These are phyloP conservation scores for Biston betularia DNA, from an alignment of 2,888 invertebrate genomes.

Conservation along the genomic window DNA sequence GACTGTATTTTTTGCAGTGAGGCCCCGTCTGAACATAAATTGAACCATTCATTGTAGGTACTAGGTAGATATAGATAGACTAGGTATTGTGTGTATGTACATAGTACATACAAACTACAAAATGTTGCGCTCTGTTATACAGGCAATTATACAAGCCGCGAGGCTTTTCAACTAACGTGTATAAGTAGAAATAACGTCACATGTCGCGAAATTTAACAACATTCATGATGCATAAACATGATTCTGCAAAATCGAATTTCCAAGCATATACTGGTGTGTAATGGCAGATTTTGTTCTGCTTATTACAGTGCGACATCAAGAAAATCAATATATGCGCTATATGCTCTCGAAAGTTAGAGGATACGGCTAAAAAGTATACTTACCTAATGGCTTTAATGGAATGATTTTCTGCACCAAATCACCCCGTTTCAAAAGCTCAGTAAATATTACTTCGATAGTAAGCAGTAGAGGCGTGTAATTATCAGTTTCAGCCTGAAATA, in stretches of 20 bases:
- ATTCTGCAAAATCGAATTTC: constrained; percentile 15
- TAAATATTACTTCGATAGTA: constrained; percentile 90
- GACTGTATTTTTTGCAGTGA: constrained; percentile 16
- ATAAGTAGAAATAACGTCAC: constrained; percentile 60
- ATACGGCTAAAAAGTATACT: constrained; percentile 47
- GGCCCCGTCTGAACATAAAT: constrained; percentile 10
- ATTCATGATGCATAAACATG: constrained; percentile 17
- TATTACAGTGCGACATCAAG: constrained; percentile 32
- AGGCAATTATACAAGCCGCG: constrained; percentile 52
- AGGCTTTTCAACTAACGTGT: constrained; percentile 43
- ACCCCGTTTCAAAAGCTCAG: constrained; percentile 88
- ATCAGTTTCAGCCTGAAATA: constrained; percentile 77
- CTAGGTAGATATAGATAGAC: constrained; percentile 8
- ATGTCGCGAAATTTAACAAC: constrained; percentile 53
- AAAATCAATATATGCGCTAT: constrained; percentile 64
- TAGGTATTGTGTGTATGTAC: neutral
- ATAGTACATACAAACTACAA: constrained; percentile 9
- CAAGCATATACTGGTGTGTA: neutral
- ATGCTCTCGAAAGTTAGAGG: constrained; percentile 44
- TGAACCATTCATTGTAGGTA: neutral
- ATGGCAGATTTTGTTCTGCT: neutral
- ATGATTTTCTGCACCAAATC: constrained; percentile 88
- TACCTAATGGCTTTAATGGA: constrained; percentile 86
- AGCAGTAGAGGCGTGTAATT: constrained; percentile 87
- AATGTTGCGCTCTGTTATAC: constrained; percentile 12